phyloP scores from a whole-genome alignment of 2,888 invertebrate genomes.

The Ommatoiulus sabulosus region DNA sequence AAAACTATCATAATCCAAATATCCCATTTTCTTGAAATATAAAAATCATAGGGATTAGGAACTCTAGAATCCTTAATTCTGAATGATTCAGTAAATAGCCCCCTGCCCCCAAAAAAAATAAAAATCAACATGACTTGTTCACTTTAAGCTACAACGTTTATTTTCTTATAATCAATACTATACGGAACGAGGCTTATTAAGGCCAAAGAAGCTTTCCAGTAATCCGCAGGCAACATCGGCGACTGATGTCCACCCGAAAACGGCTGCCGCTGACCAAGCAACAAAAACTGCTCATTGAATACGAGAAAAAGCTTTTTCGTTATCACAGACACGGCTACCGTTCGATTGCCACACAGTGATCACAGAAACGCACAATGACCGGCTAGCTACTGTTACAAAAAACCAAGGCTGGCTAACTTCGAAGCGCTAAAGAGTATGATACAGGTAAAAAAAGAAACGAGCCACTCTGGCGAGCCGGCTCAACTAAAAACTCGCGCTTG shows the following conservation, averaged over 20 bases:
- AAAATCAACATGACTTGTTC: background rate
- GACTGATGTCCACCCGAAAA: background rate
- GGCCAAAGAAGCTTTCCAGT: constrained; percentile 28
- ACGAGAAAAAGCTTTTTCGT: constrained; percentile 30
- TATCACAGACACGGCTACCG: constrained; percentile 51
- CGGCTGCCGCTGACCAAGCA: constrained; percentile 14
- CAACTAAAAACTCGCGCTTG: background rate
- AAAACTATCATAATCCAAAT: no score
- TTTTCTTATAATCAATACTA: constrained; percentile 34
- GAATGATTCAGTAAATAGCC: no score
- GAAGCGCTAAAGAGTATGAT: constrained; percentile 20
- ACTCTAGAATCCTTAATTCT: no score
- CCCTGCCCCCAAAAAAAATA: no score
- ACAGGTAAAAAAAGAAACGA: background rate
- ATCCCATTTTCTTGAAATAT: no score
- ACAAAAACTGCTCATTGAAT: background rate
- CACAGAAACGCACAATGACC: constrained; percentile 46
- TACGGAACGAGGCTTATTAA: constrained; percentile 34
- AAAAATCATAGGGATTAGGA: no score
- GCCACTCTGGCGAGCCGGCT: background rate
- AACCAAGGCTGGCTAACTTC: constrained; percentile 24
- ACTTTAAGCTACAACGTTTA: constrained; percentile 21
- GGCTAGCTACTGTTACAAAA: constrained; percentile 29
- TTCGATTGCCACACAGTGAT: constrained; percentile 42
- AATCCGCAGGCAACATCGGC: constrained; percentile 22